Conservation (phyloP, 2,797 vertebrate species). For the Rhinoraja longicauda region DNA sequence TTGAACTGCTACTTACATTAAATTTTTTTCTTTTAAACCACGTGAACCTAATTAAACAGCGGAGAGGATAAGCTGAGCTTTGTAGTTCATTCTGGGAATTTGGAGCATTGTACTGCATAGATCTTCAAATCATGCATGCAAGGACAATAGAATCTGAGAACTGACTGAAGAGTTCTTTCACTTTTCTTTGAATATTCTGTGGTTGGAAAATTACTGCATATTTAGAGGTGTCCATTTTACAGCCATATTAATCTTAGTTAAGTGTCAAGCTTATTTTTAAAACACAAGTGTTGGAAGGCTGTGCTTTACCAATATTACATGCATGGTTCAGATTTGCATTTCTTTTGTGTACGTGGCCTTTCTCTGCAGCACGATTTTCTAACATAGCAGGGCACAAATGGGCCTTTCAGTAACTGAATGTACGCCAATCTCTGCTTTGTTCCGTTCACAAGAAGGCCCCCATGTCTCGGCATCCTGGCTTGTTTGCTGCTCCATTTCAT, state of each 20-base stretch:
- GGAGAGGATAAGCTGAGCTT: slow-evolving; percentile 40
- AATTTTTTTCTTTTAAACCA: slow-evolving; percentile 53
- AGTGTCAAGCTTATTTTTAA: slow-evolving; percentile 65
- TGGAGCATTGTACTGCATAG: slow-evolving; percentile 58
- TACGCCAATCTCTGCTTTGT: slow-evolving; percentile 61
- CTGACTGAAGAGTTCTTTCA: slow-evolving; percentile 59
- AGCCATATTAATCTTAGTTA: slow-evolving; percentile 65
- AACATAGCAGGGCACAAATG: slow-evolving; percentile 41
- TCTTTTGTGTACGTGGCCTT: slow-evolving; percentile 60
- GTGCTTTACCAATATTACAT: slow-evolving; percentile 64
- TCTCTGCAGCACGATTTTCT: slow-evolving; percentile 62
- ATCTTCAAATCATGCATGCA: slow-evolving; percentile 69
- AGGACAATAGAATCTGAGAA: slow-evolving; percentile 63
- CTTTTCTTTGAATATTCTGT: slow-evolving; percentile 60
- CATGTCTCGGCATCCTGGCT: slow-evolving; percentile 61
- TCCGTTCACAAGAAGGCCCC: slow-evolving; percentile 56
- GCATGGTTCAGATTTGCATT: slow-evolving; percentile 65
- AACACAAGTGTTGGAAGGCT: slow-evolving; percentile 58
- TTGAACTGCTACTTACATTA: slow-evolving; percentile 53
- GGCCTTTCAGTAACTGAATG: slow-evolving; percentile 66
- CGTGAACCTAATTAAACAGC: slow-evolving; percentile 47
- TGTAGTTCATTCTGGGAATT: slow-evolving; percentile 44
- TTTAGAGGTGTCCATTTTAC: slow-evolving; percentile 64
- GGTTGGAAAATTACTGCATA: slow-evolving; percentile 59
- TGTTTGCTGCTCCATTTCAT: slow-evolving; percentile 64